Base-by-base conservation (phyloP, 2,113 vertebrate species). In the Puffinus mauretanicus region DNA sequence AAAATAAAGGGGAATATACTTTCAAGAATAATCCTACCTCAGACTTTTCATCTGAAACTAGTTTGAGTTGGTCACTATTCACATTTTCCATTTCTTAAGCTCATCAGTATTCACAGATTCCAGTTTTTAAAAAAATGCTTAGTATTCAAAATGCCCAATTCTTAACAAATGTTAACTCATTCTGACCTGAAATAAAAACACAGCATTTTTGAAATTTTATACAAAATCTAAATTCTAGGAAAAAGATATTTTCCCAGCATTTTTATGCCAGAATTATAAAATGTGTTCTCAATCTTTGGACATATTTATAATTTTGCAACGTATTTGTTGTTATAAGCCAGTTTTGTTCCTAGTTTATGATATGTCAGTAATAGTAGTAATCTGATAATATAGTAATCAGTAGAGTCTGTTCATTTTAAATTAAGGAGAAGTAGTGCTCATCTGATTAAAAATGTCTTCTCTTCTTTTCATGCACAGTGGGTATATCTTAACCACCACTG, bases 11-110 rank as follows among this genome's bases (percentile, higher is more conserved):
- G n/a, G 44, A 94, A 83, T 57, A 49, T 42, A 91, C 34, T 93
- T 92, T 79, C 42, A 84, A 72, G 52, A 84, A 79, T 71, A 92
- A 94, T 61, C 69, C 80, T 71, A 51, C 51, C 69, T 86, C 88
- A 84, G 86, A 84, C 40, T 87, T 94, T 61, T 97, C 81, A 93
- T 69, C 57, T 94, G 88, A 96, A 97, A 91, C 52, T 64, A 26
- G 54, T 97, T 89, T 89, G 73, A 90, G 36, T 71, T 87, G 66
- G 62, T 93, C 66, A 29, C 44, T 79, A 36, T 76, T 91, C 84
- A 96, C 29, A 58, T 96, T 94, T 97, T 96, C 93, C 73, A 26
- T 91, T 94, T 91, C 81, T 86, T 83, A 91, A 93, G 19, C n/a
- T 88, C 88, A 94, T 92, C 76, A 70, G 18, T 66, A 73, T 81